Conservation (phyloP, 30 jellyfish, hydroid and myxozoan genomes). For the Aurelia aurita complex sp. Pacific region DNA sequence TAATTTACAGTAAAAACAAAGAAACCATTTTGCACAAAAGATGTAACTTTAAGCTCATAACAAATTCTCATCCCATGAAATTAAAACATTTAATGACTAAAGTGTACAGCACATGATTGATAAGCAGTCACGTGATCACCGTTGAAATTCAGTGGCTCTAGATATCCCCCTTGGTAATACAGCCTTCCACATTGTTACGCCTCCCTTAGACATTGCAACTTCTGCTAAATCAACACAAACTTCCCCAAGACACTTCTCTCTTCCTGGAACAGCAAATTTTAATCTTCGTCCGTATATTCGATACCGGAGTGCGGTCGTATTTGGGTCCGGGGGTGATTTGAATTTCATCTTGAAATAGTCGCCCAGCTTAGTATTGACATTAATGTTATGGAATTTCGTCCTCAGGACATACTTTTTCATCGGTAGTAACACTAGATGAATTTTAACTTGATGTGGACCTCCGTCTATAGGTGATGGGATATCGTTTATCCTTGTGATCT, state of each 20-base stretch:
- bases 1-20: too few relatives aligned
- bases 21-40: too few relatives aligned
- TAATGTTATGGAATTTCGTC: slow-evolving; percentile 45
- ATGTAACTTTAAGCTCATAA: too few relatives aligned
- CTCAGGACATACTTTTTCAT: slow-evolving; percentile 57
- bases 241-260: slow-evolving; percentile 72
- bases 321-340: slow-evolving; percentile 51
- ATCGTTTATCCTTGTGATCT: slow-evolving; percentile 41
- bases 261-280: slow-evolving; percentile 43
- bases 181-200: slow-evolving; percentile 51
- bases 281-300: slow-evolving; percentile 75
- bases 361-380: slow-evolving; percentile 19
- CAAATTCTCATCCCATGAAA: too few relatives aligned
- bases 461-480: slow-evolving; percentile 30
- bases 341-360: slow-evolving; percentile 81
- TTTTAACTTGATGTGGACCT: slow-evolving; percentile 59
- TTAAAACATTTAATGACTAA: not conserved
- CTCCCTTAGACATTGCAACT: slow-evolving; percentile 59
- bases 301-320: slow-evolving; percentile 39
- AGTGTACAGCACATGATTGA: too few relatives aligned
- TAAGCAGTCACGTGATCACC: not conserved
- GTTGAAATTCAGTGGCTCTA: slow-evolving; percentile 4
- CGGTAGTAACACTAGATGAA: slow-evolving; percentile 72
- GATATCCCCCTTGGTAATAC: slow-evolving; percentile 39
- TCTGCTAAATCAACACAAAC: slow-evolving; percentile 47